phyloP scores from a whole-genome alignment of 2,797 vertebrate genomes.

The Peromyscus nudipes region DNA sequence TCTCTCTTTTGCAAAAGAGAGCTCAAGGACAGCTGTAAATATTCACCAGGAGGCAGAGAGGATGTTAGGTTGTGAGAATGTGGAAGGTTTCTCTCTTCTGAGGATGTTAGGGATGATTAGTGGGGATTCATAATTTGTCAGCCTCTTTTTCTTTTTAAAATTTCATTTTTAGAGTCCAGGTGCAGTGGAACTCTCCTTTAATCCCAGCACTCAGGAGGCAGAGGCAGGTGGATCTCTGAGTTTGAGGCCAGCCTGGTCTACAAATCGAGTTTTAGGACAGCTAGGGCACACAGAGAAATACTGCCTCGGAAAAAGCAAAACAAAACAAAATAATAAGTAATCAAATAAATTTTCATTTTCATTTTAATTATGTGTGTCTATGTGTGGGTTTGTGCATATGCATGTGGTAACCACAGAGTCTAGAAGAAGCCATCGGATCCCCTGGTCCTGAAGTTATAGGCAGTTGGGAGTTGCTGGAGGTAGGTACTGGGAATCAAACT shows the following conservation, averaged over 20 bases:
- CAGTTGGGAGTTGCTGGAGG: background rate
- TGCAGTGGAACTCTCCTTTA: background rate
- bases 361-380: background rate
- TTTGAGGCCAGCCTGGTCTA: background rate
- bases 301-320: background rate
- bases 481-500: background rate
- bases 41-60: background rate
- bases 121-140: background rate
- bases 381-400: background rate
- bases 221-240: background rate
- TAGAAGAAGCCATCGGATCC: background rate
- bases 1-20: background rate
- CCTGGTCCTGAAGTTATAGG: background rate
- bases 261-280: background rate
- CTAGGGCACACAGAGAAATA: background rate
- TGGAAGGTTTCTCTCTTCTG: conserved; percentile 35
- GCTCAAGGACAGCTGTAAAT: background rate
- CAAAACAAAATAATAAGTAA: too few relatives aligned
- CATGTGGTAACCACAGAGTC: background rate
- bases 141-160: background rate
- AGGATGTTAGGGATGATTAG: background rate
- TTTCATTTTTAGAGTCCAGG: background rate
- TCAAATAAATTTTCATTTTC: background rate
- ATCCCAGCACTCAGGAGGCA: background rate
- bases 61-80: too few relatives aligned